Conservation (phyloP, 2,797 vertebrate species). For the Pseudochirops corinnae region DNA sequence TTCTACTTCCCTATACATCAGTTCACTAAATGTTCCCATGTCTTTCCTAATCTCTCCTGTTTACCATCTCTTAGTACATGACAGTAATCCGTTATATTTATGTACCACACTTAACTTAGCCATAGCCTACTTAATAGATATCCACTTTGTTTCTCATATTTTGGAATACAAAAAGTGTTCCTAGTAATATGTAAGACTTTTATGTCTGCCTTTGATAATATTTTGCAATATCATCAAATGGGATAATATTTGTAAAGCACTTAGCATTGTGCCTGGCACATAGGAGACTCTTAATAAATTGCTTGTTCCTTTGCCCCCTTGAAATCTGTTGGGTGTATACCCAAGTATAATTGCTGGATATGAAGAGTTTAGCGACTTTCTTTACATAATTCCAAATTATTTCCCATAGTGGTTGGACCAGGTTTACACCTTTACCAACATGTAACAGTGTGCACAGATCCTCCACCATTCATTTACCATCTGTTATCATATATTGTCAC, state of each 20-base stretch:
- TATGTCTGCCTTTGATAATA: background rate
- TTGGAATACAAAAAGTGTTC: background rate
- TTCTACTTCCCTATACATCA: background rate
- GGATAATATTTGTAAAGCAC: background rate
- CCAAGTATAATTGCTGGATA: background rate
- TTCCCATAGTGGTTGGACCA: background rate
- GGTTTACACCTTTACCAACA: background rate
- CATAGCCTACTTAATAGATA: background rate
- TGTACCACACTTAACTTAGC: background rate
- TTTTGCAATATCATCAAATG: background rate
- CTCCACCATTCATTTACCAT: background rate
- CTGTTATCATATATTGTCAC: background rate
- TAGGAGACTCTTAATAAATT: background rate
- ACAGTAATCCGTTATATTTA: background rate
- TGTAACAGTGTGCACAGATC: background rate
- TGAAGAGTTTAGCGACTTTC: background rate
- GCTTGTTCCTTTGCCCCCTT: background rate
- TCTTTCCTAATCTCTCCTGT: background rate
- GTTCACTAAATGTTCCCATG: background rate
- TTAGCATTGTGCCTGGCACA: background rate
- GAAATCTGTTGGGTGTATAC: background rate
- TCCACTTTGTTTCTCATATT: background rate
- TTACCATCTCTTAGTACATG: background rate
- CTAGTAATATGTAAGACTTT: background rate
- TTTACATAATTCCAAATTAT: background rate